Evolutionary conservation across 2,888 invertebrate genomes (phyloP), one percentile per base, ranked within the genome.

Genomic region (Polyommatus icarus): DNA sequence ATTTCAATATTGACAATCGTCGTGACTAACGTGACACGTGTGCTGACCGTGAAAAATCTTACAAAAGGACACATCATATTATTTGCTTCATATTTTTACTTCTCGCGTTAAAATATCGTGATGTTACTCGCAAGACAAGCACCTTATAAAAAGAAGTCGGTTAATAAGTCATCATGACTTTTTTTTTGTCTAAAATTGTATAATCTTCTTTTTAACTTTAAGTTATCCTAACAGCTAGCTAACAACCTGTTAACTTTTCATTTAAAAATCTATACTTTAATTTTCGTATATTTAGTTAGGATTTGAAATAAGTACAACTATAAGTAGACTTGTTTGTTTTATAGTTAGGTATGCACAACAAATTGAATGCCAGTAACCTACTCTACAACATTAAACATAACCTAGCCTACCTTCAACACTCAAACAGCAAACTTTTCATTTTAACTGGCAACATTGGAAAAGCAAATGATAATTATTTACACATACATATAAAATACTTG

Each of bases 1-100:
- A 91, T 89, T 91, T 88, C 86, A 90, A 91, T 91, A 91, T 90
- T 90, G 87, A 91, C 90, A 88, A 91, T 90, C 84, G 88, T 87
- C 87, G 84, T 85, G 85, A 86, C 85, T 85, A 81, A 84, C 73
- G 79, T 79, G 78, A 78, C 81, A 82, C 83, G 82, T 85, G 83
- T 81, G 78, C 80, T 84, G 87, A 86, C 90, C 89, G 84, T 90
- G 90, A 89, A 89, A 87, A 83, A 82, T 67, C 79, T 86, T 80
- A 83, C 82, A 80, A 82, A 82, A 82, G 81, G 83, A 79, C 79
- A 81, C 77, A 81, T 86, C 77, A 81, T 86, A 86, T 87, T 87
- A 24, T 24, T n/a, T 86, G 87, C 87, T 87, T 85, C 83, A 84
- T 84, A 81, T 80, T 83, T 82, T 81, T 79, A 79, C 80, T 81